Percentiles rank a stretch among this genome's conserved stretches.
These are phyloP conservation scores for Trissonchulus latispiculum DNA, from an alignment of 2,888 invertebrate genomes.

Conservation along the genomic window DNA sequence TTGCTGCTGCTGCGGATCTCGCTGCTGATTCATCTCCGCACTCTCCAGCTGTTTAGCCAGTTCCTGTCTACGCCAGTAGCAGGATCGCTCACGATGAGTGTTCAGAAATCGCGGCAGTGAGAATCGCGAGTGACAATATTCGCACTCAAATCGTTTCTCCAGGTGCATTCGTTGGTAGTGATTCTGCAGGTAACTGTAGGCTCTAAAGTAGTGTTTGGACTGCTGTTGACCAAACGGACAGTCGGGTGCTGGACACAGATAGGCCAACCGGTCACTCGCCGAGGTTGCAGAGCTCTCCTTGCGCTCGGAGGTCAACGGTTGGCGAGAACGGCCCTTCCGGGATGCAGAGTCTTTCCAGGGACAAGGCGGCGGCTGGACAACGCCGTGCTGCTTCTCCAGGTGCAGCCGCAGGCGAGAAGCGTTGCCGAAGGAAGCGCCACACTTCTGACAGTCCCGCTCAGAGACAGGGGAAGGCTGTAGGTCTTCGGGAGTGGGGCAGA, in stretches of 20 bases:
- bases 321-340: too few relatives aligned
- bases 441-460: neutral
- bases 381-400: neutral
- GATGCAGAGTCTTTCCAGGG: too few relatives aligned
- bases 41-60: too few relatives aligned
- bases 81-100: neutral
- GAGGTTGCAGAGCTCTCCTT: too few relatives aligned
- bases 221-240: neutral
- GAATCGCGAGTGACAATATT: neutral
- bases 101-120: neutral
- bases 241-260: neutral
- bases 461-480: neutral
- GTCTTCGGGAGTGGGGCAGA: neutral
- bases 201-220: neutral
- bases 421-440: neutral
- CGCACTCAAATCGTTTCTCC: slow-evolving; percentile 5
- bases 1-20: too few relatives aligned
- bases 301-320: too few relatives aligned
- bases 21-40: neutral
- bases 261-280: neutral
- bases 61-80: neutral
- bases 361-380: neutral
- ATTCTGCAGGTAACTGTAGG: neutral
- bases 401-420: neutral
- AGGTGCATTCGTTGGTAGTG: neutral